Evolutionary conservation across 64 coral and sea anemone genomes (phyloP).

Genomic region (Porites australiensis): DNA sequence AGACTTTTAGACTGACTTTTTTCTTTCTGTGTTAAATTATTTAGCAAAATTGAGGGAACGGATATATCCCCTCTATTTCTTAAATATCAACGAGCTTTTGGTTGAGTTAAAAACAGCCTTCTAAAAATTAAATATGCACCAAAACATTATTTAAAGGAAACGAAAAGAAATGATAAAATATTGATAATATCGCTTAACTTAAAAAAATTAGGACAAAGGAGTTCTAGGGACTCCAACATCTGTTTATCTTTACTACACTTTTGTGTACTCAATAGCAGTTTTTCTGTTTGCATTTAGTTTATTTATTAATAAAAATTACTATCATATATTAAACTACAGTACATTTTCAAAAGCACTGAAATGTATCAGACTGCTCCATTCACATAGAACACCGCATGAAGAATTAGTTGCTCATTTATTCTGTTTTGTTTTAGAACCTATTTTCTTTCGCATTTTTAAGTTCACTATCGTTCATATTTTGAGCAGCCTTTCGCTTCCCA

Average conservation of each 20-base stretch:
- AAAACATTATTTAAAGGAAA: conserved; percentile 4
- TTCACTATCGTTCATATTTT: neutral
- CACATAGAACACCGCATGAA: too few relatives aligned
- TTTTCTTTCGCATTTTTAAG: neutral
- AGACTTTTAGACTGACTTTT: neutral
- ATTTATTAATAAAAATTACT: too few relatives aligned
- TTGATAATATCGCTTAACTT: neutral
- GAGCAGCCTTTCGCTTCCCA: conserved; percentile 1
- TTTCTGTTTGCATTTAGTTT: neutral
- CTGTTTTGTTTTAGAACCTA: too few relatives aligned
- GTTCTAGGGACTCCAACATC: conserved; percentile 13
- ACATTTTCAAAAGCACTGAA: too few relatives aligned
- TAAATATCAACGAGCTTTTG: neutral
- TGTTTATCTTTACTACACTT: conserved; percentile 51
- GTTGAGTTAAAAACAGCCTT: neutral
- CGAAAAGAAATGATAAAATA: conserved; percentile 19
- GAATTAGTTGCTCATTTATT: too few relatives aligned
- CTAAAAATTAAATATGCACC: neutral
- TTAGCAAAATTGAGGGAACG: too few relatives aligned
- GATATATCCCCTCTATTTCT: too few relatives aligned
- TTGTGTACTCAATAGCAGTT: conserved; percentile 9
- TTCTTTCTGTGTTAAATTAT: too few relatives aligned
- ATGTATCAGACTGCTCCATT: too few relatives aligned
- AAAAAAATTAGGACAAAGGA: conserved; percentile 12
- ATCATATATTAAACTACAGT: too few relatives aligned